Base-by-base conservation (phyloP, 1,140 invertebrate species). In the Centruroides sculpturatus region DNA sequence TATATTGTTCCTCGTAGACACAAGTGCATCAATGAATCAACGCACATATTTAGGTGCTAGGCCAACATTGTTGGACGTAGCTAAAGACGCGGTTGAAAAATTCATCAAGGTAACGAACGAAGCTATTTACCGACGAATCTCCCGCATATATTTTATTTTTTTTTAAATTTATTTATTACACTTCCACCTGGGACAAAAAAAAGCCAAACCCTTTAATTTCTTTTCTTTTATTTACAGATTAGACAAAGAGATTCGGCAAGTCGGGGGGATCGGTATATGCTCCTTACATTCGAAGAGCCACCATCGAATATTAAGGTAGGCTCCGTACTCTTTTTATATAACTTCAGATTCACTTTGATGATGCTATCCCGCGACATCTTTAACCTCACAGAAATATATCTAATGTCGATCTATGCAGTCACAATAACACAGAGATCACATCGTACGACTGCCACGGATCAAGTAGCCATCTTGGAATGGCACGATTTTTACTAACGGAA, bases 1-100 rank as follows among this genome's bases (percentile, higher is more conserved):
- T 71, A 97, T 98, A 79, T 85, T 98, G 73, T 98, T 98, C 83
- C 80, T 98, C 73, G 89, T 98, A 79, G 95, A 98, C 82, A 98
- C 93, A 65, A 96, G 92, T 76, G 90, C 92, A 73, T 98, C 94
- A 71, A 98, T 98, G 95, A 96, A 95, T 80, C 93, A 98, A 82
- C 85, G 92, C 79, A 92, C 91, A 72, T 97, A 93, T 81, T 83
- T 95, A 75, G 92, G 93, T 76, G 90, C 90, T 74, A 84, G 90
- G 71, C 93, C 92, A 70, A 92, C 91, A 67, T 83, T 97, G 71
- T 81, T 98, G 73, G 95, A 98, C 80, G 89, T 97, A 73, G 92
- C 93, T 67, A 98, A 98, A 80, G 91, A 89, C 68, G 92, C 93
- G 68, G 92, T 98, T 69, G 94, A 98, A 81, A 93, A 88, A 71